A percentile compares a stretch with the other conserved stretches of the same genome.
phyloP scores from a whole-genome alignment of 2,888 invertebrate genomes.

The Anorthoa munda region DNA sequence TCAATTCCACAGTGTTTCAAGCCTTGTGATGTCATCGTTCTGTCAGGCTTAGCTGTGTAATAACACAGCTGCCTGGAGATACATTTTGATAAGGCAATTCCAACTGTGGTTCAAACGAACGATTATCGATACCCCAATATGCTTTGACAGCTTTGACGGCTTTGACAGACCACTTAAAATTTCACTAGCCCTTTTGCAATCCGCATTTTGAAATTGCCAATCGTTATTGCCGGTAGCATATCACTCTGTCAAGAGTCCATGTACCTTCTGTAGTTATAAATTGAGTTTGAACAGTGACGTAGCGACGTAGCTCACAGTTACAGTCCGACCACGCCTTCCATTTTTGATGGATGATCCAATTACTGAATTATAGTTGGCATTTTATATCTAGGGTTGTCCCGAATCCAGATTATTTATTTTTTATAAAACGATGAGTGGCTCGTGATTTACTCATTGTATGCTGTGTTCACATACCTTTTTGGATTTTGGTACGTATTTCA shows the following conservation, averaged over 20 bases:
- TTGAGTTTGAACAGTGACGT: constrained; percentile 32
- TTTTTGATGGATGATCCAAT: constrained; percentile 73
- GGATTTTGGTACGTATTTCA: background rate
- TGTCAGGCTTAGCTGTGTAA: background rate
- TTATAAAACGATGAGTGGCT: background rate
- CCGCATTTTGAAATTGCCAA: background rate
- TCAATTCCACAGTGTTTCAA: background rate
- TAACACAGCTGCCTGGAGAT: too few species aligned
- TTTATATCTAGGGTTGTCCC: constrained; percentile 48
- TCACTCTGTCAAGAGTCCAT: background rate
- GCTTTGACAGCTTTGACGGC: too few species aligned
- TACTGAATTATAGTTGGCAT: constrained; percentile 57
- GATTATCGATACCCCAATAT: background rate
- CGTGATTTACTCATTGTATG: background rate
- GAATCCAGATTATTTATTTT: background rate
- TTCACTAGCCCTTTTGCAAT: background rate
- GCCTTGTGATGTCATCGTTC: background rate
- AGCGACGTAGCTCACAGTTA: constrained; percentile 28
- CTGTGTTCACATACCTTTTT: background rate
- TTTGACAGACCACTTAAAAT: background rate
- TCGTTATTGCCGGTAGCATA: background rate
- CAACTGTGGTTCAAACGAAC: background rate
- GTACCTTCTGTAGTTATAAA: background rate
- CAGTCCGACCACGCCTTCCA: constrained; percentile 68
- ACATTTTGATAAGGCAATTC: background rate